Base-by-base conservation (phyloP, 2,113 vertebrate genomes). In the Perccottus glenii region DNA sequence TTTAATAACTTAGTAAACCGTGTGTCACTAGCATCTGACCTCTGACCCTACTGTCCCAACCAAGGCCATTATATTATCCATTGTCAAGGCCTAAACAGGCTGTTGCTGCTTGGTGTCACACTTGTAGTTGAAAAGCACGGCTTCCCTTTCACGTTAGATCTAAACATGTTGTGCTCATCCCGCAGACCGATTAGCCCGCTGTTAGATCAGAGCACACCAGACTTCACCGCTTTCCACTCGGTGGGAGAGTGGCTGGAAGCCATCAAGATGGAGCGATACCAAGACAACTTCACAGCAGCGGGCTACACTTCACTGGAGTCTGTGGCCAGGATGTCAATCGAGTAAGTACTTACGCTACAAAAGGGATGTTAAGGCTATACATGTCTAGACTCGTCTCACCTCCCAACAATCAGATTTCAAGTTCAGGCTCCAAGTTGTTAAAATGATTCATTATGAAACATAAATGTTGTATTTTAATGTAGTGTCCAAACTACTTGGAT, bases 241-340 rank as follows among this genome's bases (percentile, higher is more conserved):
- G 96, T 99, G 90, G 95, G 94, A 86, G 97, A 99, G 92, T 99
- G 98, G 98, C 92, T 99, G 87, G 95, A 98, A 92, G 97, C 97
- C 92, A 99, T 99, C 93, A 99, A 99, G 93, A 99, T 99, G 98
- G 98, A 98, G 88, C 93, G 96, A 90, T 99, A 99, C 90, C 93
- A 95, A 87, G 96, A 98, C 90, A 99, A 98, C 93, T 98, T 99
- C 93, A 98, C 96, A 85, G 96, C 96, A 69, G 96, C 96, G 45
- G 98, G 98, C 83, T 99, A 98, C 91, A 96, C 94, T 92, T 96
- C 96, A 61, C 94, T 99, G 84, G 96, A 99, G 84, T 95, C 97
- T 77, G 96, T 99, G 87, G 96, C 96, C 76, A 94, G 96, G 90
- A 99, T 99, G 98, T 98, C 96, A 86, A 97, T 98, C 74, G 96